Conservation (phyloP, 2,113 vertebrate species). For the Channa argus region DNA sequence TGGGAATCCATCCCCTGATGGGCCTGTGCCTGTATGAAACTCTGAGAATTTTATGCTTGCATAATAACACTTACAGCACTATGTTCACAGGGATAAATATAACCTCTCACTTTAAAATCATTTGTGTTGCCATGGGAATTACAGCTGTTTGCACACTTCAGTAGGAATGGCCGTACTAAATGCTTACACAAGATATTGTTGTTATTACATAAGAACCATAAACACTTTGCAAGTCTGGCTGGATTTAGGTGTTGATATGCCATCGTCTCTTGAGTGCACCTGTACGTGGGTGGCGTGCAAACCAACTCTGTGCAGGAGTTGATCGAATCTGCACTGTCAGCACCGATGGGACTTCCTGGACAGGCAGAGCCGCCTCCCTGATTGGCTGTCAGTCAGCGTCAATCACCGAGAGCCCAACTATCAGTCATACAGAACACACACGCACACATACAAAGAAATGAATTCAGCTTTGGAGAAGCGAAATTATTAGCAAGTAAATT, state of each 20-base stretch:
- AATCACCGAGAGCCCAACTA: slow-evolving; percentile 47
- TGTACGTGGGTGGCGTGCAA: slow-evolving; percentile 44
- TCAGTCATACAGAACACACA: slow-evolving; percentile 65
- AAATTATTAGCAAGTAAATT: slow-evolving; percentile 67
- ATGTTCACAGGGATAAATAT: slow-evolving; percentile 37
- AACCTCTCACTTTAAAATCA: slow-evolving; percentile 44
- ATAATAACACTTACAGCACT: slow-evolving; percentile 46
- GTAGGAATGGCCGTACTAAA: slow-evolving; percentile 18
- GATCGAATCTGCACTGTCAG: slow-evolving; percentile 67
- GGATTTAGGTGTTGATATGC: slow-evolving; percentile 32
- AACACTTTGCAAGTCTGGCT: slow-evolving; percentile 39
- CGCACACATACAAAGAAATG: slow-evolving; percentile 27
- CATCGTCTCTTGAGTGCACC: slow-evolving; percentile 20
- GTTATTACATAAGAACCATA: slow-evolving; percentile 49
- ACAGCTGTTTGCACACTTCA: slow-evolving; percentile 37
- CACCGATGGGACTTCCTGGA: slow-evolving; percentile 68
- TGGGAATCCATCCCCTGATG: slow-evolving; percentile 38
- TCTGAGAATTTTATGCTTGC: slow-evolving; percentile 27
- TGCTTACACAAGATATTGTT: slow-evolving; percentile 35
- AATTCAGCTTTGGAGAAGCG: slow-evolving; percentile 42
- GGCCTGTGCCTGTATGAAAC: slow-evolving; percentile 29
- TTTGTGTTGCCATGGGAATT: slow-evolving; percentile 36
- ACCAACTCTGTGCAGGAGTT: slow-evolving; percentile 32
- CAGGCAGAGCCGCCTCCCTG: slow-evolving; percentile 58
- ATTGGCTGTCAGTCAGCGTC: slow-evolving; percentile 76